These are phyloP conservation scores for Solen grandis DNA, from an alignment of 1,140 invertebrate genomes.

Conservation along the genomic window DNA sequence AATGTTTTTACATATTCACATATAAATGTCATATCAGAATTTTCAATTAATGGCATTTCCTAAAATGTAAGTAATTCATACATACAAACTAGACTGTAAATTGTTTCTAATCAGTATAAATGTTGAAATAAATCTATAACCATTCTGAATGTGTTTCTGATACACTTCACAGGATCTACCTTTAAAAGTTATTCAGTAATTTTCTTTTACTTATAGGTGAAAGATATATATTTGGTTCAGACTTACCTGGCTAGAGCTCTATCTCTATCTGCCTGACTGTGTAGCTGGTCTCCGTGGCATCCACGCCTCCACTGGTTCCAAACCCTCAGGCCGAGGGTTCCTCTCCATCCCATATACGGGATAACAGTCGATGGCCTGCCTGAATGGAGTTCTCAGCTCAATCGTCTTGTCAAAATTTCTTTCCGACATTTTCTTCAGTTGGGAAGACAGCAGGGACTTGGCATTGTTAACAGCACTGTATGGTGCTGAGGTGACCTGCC, in stretches of 20 bases:
- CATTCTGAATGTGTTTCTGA: too few species aligned
- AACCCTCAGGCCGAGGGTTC: background rate
- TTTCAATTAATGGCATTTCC: too few species aligned
- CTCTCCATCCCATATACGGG: constrained; percentile 66
- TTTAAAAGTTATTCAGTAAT: too few species aligned
- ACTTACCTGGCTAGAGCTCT: constrained; percentile 26
- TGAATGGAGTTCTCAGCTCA: constrained; percentile 65
- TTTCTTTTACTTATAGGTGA: too few species aligned
- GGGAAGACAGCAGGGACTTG: constrained; percentile 70
- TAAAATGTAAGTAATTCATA: too few species aligned
- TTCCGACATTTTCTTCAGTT: constrained; percentile 71
- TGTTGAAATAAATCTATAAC: too few species aligned
- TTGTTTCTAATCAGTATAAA: too few species aligned
- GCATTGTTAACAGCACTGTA: constrained; percentile 67
- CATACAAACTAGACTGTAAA: too few species aligned
- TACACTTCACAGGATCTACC: too few species aligned
- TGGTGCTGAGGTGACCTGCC: constrained; percentile 51
- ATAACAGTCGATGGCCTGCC: constrained; percentile 68
- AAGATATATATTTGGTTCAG: too few species aligned
- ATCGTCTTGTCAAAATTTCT: constrained; percentile 73
- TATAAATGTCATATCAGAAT: too few species aligned
- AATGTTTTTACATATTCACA: too few species aligned
- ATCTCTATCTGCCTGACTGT: background rate
- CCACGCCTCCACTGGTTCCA: constrained; percentile 19
- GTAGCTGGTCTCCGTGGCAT: background rate